phyloP scores from a whole-genome alignment of 2,888 invertebrate species.

The Lepidochrysops patricia region DNA sequence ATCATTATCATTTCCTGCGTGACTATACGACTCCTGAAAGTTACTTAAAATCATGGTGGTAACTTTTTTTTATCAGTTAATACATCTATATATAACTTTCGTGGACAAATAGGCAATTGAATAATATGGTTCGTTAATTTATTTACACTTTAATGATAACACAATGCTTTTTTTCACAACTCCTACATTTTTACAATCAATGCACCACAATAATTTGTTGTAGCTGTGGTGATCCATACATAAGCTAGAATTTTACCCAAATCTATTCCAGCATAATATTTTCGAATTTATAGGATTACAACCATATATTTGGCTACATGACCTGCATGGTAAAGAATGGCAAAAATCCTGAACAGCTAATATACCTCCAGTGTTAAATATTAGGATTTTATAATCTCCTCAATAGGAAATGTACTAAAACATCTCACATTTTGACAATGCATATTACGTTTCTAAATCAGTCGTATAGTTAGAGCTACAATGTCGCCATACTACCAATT shows the following conservation, averaged over 20 bases:
- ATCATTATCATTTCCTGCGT: not conserved
- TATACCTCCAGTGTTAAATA: not conserved
- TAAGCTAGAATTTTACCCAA: not conserved
- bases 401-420: not conserved
- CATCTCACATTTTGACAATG: not conserved
- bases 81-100: not conserved
- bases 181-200: not conserved
- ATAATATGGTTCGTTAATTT: conserved; percentile 2
- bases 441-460: conserved; percentile 6
- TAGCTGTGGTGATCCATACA: not conserved
- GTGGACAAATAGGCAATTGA: not conserved
- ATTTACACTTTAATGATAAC: not conserved
- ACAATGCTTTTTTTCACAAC: not conserved
- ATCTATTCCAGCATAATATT: not conserved
- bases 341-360: not conserved
- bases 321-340: not conserved
- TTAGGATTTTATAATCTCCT: not conserved
- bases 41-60: not conserved
- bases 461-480: conserved; percentile 5
- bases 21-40: not conserved
- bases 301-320: not conserved
- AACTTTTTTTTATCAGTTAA: not conserved
- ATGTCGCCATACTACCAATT: not conserved
- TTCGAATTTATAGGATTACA: not conserved
- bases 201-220: not conserved